phyloP scores from a whole-genome alignment of 2,797 vertebrate genomes.

The Ptychobarbus kaznakovi region DNA sequence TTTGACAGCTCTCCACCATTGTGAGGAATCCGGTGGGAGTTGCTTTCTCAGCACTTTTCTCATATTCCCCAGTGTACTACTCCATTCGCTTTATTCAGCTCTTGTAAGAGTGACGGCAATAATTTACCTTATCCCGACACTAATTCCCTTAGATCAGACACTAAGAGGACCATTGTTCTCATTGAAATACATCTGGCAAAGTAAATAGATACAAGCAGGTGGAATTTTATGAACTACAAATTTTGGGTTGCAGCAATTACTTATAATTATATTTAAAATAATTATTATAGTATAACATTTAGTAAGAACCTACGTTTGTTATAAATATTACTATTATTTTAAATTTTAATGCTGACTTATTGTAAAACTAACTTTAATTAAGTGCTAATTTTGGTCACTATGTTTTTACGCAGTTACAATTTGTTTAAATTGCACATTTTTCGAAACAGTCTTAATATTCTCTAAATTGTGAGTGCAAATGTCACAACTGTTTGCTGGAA shows the following conservation, averaged over 20 bases:
- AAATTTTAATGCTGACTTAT: too few species aligned
- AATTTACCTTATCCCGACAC: conserved; percentile 4
- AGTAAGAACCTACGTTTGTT: neutral
- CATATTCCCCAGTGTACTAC: conserved; percentile 6
- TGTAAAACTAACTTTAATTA: neutral
- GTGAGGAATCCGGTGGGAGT: conserved; percentile 28
- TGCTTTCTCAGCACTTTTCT: conserved; percentile 41
- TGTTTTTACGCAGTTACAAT: neutral
- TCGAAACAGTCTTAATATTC: too few species aligned
- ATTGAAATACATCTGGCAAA: neutral
- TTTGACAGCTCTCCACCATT: conserved; percentile 49
- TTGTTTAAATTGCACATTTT: too few species aligned
- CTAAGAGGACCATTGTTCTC: conserved; percentile 2
- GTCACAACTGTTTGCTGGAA: too few species aligned
- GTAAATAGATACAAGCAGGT: neutral
- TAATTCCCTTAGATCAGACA: conserved; percentile 49
- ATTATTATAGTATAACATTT: neutral
- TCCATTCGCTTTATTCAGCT: conserved; percentile 34
- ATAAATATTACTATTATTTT: too few species aligned
- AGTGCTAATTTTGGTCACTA: neutral
- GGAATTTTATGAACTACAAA: neutral
- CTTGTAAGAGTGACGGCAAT: neutral
- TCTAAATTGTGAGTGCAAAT: too few species aligned
- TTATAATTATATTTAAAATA: neutral
- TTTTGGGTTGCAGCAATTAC: neutral